Conservation (phyloP, 1,140 invertebrate genomes). For the Lucilia sericata region DNA sequence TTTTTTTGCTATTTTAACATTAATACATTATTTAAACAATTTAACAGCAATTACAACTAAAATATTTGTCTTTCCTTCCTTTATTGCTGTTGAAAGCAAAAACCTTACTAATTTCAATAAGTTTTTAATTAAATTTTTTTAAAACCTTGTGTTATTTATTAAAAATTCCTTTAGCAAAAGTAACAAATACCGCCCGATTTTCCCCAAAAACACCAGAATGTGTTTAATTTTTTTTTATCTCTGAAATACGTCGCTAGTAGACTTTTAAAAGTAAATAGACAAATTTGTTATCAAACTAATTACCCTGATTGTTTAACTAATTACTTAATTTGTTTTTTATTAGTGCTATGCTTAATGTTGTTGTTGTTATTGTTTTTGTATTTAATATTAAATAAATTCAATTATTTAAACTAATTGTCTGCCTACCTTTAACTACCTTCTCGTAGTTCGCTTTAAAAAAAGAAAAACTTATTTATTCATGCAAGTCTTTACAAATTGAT, state of each 20-base stretch:
- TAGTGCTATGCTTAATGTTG: too few relatives aligned
- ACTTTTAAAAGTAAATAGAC: slow-evolving; percentile 9
- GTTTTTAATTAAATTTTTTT: slow-evolving; percentile 48
- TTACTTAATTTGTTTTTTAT: slow-evolving; percentile 34
- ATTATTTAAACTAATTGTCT: too few relatives aligned
- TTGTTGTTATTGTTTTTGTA: not conserved
- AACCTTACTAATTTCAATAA: slow-evolving; percentile 40
- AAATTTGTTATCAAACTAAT: slow-evolving; percentile 40
- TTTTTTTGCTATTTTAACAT: too few relatives aligned
- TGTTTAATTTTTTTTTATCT: too few relatives aligned
- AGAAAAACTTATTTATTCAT: too few relatives aligned
- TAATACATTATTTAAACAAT: too few relatives aligned
- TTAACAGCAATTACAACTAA: too few relatives aligned
- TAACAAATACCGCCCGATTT: slow-evolving; percentile 12
- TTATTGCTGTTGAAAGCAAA: too few relatives aligned
- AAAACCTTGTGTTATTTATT: slow-evolving; percentile 44
- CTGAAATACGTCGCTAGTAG: not conserved
- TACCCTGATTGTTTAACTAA: slow-evolving; percentile 41
- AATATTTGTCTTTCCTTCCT: too few relatives aligned
- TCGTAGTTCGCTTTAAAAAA: too few relatives aligned
- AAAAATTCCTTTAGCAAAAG: not conserved
- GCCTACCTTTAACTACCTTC: too few relatives aligned
- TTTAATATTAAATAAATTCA: not conserved
- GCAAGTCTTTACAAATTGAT: too few relatives aligned
- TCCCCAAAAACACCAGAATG: not conserved